phyloP scores from a whole-genome alignment of 2,888 invertebrate species.

The Tridacna gigas region DNA sequence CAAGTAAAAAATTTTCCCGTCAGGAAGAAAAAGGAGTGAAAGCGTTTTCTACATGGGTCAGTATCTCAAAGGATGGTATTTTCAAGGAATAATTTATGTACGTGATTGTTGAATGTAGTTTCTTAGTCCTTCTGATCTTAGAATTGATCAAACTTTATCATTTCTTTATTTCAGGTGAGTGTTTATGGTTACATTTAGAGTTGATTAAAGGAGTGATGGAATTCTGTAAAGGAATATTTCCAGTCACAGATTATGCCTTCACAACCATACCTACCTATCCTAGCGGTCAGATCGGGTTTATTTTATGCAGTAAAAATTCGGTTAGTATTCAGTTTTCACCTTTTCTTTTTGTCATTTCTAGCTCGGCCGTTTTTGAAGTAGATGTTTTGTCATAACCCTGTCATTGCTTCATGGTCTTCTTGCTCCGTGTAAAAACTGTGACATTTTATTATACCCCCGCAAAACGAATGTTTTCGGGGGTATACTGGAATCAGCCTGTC shows the following conservation, averaged over 20 bases:
- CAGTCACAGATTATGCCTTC: conserved; percentile 91
- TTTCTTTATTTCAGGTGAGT: conserved; percentile 88
- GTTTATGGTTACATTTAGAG: conserved; percentile 89
- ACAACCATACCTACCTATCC: conserved; percentile 98
- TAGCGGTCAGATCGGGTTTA: conserved; percentile 97
- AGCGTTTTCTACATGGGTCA: too few relatives aligned
- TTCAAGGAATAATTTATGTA: too few relatives aligned
- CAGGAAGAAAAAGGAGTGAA: too few relatives aligned
- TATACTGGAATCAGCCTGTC: too few relatives aligned
- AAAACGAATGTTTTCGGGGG: too few relatives aligned
- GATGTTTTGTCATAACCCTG: too few relatives aligned
- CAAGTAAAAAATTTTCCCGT: too few relatives aligned
- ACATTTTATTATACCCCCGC: too few relatives aligned
- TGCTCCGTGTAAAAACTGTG: not conserved
- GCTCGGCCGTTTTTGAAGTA: too few relatives aligned
- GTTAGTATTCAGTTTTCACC: conserved; percentile 84
- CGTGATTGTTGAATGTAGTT: too few relatives aligned
- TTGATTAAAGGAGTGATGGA: conserved; percentile 91
- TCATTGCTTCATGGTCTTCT: not conserved
- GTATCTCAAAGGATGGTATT: too few relatives aligned
- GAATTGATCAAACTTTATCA: not conserved
- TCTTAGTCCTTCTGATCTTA: too few relatives aligned
- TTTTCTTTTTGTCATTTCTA: not conserved
- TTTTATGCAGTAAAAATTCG: conserved; percentile 92
- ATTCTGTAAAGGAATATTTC: conserved; percentile 92